Evolutionary conservation across 1,140 invertebrate species (phyloP).

Genomic region (Drosophila nigrodunni): DNA sequence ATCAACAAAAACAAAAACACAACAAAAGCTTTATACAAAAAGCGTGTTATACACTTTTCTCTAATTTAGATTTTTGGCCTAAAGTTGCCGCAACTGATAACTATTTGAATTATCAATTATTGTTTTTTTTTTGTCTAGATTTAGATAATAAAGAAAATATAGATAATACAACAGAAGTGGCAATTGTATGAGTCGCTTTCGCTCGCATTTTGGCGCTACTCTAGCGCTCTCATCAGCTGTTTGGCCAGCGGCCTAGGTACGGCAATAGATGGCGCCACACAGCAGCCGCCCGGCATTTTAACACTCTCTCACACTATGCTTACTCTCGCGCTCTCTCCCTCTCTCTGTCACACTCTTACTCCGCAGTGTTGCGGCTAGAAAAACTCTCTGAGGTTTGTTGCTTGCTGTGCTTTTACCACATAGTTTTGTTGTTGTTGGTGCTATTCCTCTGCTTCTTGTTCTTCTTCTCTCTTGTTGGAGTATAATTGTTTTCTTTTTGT

Average conservation of each 20-base stretch:
- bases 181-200: conserved; percentile 1
- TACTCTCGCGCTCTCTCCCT: background rate
- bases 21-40: background rate
- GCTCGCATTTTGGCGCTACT: conserved; percentile 14
- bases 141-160: conserved; percentile 36
- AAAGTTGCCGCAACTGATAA: conserved; percentile 33
- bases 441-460: conserved; percentile 5
- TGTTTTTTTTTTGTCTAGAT: conserved; percentile 44
- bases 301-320: background rate
- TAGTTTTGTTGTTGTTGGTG: conserved; percentile 26
- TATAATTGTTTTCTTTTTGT: conserved; percentile 40
- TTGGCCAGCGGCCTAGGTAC: background rate
- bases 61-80: background rate
- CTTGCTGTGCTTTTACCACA: conserved; percentile 44
- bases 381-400: background rate
- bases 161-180: conserved; percentile 15
- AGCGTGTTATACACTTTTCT: background rate
- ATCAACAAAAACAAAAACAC: too few species aligned
- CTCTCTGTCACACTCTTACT: conserved; percentile 26
- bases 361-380: conserved; percentile 15
- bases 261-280: conserved; percentile 46
- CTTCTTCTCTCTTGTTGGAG: conserved; percentile 24
- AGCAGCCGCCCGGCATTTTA: conserved; percentile 50
- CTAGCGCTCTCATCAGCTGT: conserved; percentile 26
- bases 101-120: conserved; percentile 46